Evolutionary conservation across 2,797 vertebrate genomes (phyloP), one percentile per base, ranked within the genome.

Genomic region (Chelon auratus): DNA sequence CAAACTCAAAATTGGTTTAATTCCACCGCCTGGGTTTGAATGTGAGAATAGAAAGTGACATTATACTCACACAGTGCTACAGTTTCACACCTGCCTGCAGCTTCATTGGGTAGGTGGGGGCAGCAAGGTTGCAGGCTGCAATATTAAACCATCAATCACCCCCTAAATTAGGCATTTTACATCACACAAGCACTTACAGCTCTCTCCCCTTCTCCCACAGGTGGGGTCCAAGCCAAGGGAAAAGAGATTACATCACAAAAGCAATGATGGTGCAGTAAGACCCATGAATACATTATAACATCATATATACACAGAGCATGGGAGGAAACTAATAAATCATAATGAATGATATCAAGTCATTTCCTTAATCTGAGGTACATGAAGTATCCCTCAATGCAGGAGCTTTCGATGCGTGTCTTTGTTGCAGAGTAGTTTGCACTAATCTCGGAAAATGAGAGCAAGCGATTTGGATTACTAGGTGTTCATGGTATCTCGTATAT

Each of bases 61-160:
- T 92, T 90, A 89, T 84, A 90, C 87, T 91, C 90, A 91, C 91
- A 89, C 89, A 83, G 83, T 80, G 88, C 91, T 86, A 75, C 59
- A 84, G 84, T 91, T 91, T 89, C 36, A 80, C 80, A 91, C 91
- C 89, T 92, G 94, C 94, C 93, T 91, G 93, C 93, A 94, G 94
- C 94, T 94, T 95, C 92, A 92, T 93, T 91, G 92, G 93, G 92
- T 95, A 88, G 94, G 93, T 91, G 93, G 91, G 94, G 94, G 93
- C 94, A 95, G 93, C 83, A 84, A 92, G 94, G 95, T 95, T 95
- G 92, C 93, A 90, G 94, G 92, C 94, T 93, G 94, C 93, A 94
- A 95, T 95, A 95, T 95, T 95, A 95, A 95, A 95, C 95, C 95
- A 95, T 95, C 95, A 95, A 95, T 95, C 95, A 95, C 91, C 86